Base-by-base conservation (phyloP, 1,140 invertebrate genomes). In the Neotoxoptera formosana region DNA sequence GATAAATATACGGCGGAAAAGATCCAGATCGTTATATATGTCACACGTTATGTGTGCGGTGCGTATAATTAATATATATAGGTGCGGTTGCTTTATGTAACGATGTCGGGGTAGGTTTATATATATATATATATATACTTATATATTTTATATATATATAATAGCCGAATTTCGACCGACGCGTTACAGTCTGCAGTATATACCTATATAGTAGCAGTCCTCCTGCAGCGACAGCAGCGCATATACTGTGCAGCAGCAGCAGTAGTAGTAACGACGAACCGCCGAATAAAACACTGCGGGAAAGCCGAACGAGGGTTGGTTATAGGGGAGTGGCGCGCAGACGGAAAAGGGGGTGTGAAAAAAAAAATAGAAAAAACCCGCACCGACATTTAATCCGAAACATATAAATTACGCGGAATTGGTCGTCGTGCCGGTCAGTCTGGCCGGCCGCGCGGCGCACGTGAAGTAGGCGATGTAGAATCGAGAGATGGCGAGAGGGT, bases 391-490 rank as follows among this genome's bases (percentile, higher is more conserved):
- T 67, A 90, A 90, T 90, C 41, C 56, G 17, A 67, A 67, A 67
- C 53, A 67, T 67, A 90, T 90, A 90, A 90, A 90, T 90, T 67
- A 90, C 89, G 36, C 23, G 9, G n/a, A 67, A 45, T 90, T 30
- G 53, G 89, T 90, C 89, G 41, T 36, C 89, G 41, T 36, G 53
- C 36, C 30, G 36, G 89, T 60, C 21, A 41, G 41, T 84, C 36
- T 83, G 81, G 23, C 41, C 4, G 41, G 41, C 4, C 41, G 41
- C n/a, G 41, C 60, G 14, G 25, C 47, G 30, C 3, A 41, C 21
- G 83, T 41, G 83, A 14, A 41, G 83, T 84, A 53, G 41, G 83
- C 21, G 23, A 84, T 89, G 20, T 23, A 89, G 48, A 53, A 89
- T 53, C 21, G n/a, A 36, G 48, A 34, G 83, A 48, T 14, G 36